These are phyloP conservation scores for Leptoteleia sp. DNA, from an alignment of 1,140 invertebrate species.

Conservation along the genomic window DNA sequence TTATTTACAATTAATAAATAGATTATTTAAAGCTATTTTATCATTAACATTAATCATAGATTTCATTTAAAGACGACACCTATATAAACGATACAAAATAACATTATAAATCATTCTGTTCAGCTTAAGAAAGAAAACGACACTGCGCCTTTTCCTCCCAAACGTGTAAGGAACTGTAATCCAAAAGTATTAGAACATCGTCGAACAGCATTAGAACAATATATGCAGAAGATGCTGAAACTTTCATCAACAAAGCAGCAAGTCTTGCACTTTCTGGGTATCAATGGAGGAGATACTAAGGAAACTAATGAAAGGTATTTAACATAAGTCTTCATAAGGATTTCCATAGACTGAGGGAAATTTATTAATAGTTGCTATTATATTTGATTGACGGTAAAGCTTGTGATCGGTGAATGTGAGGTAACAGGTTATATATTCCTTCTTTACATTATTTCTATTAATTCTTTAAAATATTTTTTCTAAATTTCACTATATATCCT, in stretches of 20 bases:
- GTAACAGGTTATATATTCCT: too few species aligned
- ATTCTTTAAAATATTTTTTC: too few species aligned
- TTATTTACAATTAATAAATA: too few species aligned
- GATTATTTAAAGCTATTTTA: too few species aligned
- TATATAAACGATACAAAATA: too few species aligned
- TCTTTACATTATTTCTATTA: too few species aligned
- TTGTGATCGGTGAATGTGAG: too few species aligned
- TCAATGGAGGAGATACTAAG: constrained; percentile 67
- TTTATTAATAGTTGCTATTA: too few species aligned
- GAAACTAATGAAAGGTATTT: constrained; percentile 71
- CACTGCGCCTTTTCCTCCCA: constrained; percentile 84
- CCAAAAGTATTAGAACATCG: constrained; percentile 84
- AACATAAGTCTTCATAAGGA: constrained; percentile 4
- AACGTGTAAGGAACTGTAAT: constrained; percentile 84
- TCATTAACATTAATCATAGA: too few species aligned
- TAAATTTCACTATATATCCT: too few species aligned
- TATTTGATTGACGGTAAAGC: too few species aligned
- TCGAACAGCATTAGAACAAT: constrained; percentile 81
- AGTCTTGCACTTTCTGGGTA: constrained; percentile 79
- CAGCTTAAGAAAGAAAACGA: constrained; percentile 73
- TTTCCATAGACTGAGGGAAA: too few species aligned
- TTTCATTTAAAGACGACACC: background rate
- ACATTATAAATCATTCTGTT: constrained; percentile 59
- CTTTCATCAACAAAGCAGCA: constrained; percentile 77
- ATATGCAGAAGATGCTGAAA: constrained; percentile 83